Percentiles rank a stretch among this genome's conserved stretches.
Evolutionary conservation across 2,888 invertebrate species (phyloP).

Genomic region (Nomada flava): DNA sequence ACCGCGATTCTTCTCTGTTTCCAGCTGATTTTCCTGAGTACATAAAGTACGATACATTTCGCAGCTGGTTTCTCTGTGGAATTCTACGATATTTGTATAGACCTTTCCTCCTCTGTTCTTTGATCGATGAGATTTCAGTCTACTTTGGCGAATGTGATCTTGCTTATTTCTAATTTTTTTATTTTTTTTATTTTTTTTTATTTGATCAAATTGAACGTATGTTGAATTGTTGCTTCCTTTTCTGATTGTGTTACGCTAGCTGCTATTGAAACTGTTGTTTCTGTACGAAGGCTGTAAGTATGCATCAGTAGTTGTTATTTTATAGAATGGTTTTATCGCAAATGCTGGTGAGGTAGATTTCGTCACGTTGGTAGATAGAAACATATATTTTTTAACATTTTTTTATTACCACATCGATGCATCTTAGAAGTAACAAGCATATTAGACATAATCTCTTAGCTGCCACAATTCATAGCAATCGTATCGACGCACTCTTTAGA

Average conservation of each 20-base stretch:
- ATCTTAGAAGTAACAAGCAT: too few relatives aligned
- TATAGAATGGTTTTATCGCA: background rate
- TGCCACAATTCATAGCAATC: too few relatives aligned
- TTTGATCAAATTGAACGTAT: background rate
- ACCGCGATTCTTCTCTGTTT: constrained; percentile 32
- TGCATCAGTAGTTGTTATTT: background rate
- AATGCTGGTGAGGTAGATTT: background rate
- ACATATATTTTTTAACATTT: background rate
- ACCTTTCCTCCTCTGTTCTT: background rate
- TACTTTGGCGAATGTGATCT: constrained; percentile 27
- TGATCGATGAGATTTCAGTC: constrained; percentile 11
- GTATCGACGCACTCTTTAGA: background rate
- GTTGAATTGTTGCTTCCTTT: background rate
- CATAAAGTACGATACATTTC: constrained; percentile 14
- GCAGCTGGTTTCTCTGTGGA: constrained; percentile 16
- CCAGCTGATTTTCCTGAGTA: background rate
- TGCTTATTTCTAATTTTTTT: background rate
- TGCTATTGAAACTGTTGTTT: constrained; percentile 18
- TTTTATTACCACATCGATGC: background rate
- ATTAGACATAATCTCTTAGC: too few relatives aligned
- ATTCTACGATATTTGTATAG: constrained; percentile 11
- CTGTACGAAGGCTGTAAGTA: background rate
- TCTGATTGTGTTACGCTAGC: background rate
- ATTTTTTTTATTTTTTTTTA: too few relatives aligned
- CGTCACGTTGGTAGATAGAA: background rate